phyloP scores from a whole-genome alignment of 2,797 vertebrate species.

The Tapera naevia region DNA sequence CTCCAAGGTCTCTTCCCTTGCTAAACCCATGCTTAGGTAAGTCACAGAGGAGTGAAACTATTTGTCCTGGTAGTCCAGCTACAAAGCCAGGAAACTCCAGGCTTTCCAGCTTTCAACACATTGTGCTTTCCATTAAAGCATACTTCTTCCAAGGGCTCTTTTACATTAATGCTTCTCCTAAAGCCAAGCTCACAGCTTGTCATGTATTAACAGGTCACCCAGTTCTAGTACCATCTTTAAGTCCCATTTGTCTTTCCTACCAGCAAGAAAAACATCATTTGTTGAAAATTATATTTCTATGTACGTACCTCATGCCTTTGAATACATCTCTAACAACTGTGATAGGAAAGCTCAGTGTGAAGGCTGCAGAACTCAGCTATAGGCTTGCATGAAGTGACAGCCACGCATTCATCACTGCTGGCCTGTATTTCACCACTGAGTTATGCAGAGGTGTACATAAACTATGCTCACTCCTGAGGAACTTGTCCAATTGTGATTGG shows the following conservation, averaged over 20 bases:
- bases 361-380: not conserved
- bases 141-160: not conserved
- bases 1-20: not conserved
- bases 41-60: not conserved
- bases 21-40: not conserved
- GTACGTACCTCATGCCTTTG: not conserved
- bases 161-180: not conserved
- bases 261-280: fast-evolving
- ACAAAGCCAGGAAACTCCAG: not conserved
- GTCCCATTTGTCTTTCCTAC: not conserved
- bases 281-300: not conserved
- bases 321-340: not conserved
- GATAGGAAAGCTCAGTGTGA: not conserved
- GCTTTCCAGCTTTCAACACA: not conserved
- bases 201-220: not conserved
- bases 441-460: not conserved
- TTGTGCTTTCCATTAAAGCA: not conserved
- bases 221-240: not conserved
- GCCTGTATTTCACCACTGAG: not conserved
- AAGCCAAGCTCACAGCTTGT: not conserved
- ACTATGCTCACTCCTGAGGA: not conserved
- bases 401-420: fast-evolving
- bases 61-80: not conserved
- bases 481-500: not conserved
- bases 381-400: not conserved